Percentiles rank a stretch among this genome's conserved stretches.
phyloP scores from a whole-genome alignment of 2,113 vertebrate genomes.

The Leucoraja erinaceus region DNA sequence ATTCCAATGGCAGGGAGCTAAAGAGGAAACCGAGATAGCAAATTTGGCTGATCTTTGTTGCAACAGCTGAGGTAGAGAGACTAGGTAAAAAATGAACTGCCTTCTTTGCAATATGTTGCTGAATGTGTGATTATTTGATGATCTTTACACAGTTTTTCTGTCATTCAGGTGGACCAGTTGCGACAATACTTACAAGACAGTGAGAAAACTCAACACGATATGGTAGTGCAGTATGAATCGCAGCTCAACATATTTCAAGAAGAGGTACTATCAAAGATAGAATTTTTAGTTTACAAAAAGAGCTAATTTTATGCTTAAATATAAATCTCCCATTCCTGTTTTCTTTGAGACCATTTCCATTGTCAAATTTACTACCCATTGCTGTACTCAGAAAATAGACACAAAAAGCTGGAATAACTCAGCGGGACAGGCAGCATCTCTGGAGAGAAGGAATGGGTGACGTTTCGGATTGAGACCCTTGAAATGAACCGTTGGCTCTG shows the following conservation, averaged over 20 bases:
- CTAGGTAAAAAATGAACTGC: background rate
- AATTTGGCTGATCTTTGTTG: too few species aligned
- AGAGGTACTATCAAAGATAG: conserved; percentile 59
- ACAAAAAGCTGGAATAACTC: too few species aligned
- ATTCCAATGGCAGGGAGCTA: too few species aligned
- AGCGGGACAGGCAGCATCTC: too few species aligned
- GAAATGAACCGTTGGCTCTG: too few species aligned
- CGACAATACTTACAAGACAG: conserved; percentile 62
- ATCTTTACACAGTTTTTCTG: background rate
- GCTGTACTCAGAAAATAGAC: too few species aligned
- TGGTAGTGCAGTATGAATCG: conserved; percentile 71
- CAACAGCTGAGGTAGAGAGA: too few species aligned
- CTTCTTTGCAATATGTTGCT: background rate
- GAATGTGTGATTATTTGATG: background rate
- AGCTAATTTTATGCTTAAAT: background rate
- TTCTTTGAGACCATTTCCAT: background rate
- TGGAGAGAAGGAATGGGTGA: too few species aligned
- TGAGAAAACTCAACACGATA: conserved; percentile 64
- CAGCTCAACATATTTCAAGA: conserved; percentile 75
- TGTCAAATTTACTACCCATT: background rate
- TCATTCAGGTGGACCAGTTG: conserved; percentile 61
- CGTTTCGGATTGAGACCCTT: too few species aligned
- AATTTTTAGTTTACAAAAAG: background rate
- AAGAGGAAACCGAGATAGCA: too few species aligned
- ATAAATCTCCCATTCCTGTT: background rate